These are phyloP conservation scores for Eremobia ochroleuca DNA, from an alignment of 2,888 invertebrate genomes.

Conservation along the genomic window DNA sequence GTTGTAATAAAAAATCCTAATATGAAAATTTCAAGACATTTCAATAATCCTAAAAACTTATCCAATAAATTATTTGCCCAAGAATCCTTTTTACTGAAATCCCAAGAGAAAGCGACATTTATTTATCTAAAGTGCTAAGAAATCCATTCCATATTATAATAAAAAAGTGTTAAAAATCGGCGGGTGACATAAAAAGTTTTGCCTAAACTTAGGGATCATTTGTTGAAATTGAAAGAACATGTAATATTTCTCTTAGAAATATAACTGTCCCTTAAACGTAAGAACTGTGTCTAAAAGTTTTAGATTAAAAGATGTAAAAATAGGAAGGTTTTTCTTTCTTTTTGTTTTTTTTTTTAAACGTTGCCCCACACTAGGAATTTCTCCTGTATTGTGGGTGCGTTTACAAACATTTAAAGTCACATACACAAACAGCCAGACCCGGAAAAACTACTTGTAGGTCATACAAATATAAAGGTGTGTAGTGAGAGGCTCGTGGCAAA, in stretches of 20 bases:
- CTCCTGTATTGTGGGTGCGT: too few relatives aligned
- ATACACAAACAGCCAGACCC: too few relatives aligned
- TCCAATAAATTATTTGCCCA: slow-evolving; percentile 1
- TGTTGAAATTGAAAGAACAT: slow-evolving; percentile 30
- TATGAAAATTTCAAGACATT: not conserved
- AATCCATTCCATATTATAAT: slow-evolving; percentile 36
- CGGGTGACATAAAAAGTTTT: slow-evolving; percentile 39
- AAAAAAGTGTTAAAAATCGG: slow-evolving; percentile 32
- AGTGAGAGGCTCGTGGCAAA: too few relatives aligned
- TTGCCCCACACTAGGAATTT: too few relatives aligned
- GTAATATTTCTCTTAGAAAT: slow-evolving; percentile 8
- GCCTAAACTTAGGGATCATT: slow-evolving; percentile 27
- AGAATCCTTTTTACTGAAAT: slow-evolving; percentile 11
- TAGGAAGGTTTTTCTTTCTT: slow-evolving; percentile 6
- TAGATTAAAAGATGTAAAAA: not conserved
- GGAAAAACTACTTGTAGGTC: too few relatives aligned
- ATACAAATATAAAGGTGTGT: not conserved
- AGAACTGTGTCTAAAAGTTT: slow-evolving; percentile 13
- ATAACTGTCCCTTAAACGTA: slow-evolving; percentile 8
- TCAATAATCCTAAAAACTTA: not conserved
- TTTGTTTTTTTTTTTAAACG: too few relatives aligned
- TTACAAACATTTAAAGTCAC: too few relatives aligned
- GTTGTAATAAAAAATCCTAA: not conserved
- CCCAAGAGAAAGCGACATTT: slow-evolving; percentile 18
- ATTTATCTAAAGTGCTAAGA: slow-evolving; percentile 29